These are phyloP conservation scores for Drosophila mayri DNA, from an alignment of 1,140 invertebrate species.

Conservation along the genomic window DNA sequence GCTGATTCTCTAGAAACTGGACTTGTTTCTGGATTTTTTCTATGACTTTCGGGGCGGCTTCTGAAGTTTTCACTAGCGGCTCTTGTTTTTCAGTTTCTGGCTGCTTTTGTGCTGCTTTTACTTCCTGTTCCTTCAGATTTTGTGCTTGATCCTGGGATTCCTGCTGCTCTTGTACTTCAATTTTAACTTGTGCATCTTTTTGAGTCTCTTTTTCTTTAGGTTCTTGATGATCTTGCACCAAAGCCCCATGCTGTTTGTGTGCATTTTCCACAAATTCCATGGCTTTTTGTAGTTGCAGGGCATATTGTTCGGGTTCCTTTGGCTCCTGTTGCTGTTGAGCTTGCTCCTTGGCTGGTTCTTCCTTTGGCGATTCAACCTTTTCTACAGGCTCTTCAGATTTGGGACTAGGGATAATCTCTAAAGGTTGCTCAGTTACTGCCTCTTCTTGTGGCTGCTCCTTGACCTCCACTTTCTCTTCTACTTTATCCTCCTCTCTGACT, in stretches of 20 bases:
- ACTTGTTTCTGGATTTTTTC: background rate
- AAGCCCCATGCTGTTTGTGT: conserved; percentile 19
- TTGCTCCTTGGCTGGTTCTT: background rate
- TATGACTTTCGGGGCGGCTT: background rate
- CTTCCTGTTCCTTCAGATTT: background rate
- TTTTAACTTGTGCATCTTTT: background rate
- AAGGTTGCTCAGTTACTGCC: background rate
- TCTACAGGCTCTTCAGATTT: background rate
- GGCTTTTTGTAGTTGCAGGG: conserved; percentile 17
- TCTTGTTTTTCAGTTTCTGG: background rate
- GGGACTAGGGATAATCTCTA: background rate
- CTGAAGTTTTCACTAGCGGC: background rate
- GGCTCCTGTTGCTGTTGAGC: background rate
- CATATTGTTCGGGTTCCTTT: conserved; percentile 17
- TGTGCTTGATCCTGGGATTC: background rate
- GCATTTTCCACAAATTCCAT: conserved; percentile 31
- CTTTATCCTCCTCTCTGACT: conserved; percentile 40
- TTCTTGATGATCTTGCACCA: background rate
- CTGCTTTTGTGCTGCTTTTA: background rate
- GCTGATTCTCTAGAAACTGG: background rate
- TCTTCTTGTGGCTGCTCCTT: background rate
- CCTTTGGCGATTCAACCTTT: background rate
- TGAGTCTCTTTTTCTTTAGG: background rate
- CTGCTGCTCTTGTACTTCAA: background rate
- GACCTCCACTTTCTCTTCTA: background rate